Base-by-base conservation (phyloP, 2,888 invertebrate genomes). In the Drosophila demipolita region DNA sequence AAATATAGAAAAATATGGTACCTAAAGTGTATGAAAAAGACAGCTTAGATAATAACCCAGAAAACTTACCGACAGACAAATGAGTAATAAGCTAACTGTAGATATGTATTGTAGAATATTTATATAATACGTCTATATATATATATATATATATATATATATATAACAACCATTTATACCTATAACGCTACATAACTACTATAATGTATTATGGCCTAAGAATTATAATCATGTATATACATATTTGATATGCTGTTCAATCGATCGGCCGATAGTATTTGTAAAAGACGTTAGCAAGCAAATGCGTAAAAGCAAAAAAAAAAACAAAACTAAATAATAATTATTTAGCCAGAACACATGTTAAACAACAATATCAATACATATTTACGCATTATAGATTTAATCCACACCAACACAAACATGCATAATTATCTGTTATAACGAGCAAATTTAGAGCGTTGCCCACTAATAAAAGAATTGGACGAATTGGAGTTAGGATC, bases 41-140 rank as follows among this genome's bases (percentile, higher is more conserved):
- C 66, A 75, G 45, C 60, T 71, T 78, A 76, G 76, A 75, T 68
- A 70, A 66, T 66, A 73, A 80, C 53, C 76, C 65, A 66, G 62
- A 64, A 59, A 54, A 61, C 45, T 59, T 15, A 60, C 11, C 40
- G 29, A 17, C 35, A 59, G 32, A 53, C 52, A 70, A 57, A 66
- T 35, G 40, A 76, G 52, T 68, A 83, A 68, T 72, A 58, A 64
- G 49, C 81, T 83, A 86, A 82, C 57, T 85, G 89, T 86, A 86
- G 89, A 86, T 86, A 86, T 87, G 75, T 86, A 88, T 73, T 86
- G 86, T 84, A 84, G 84, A 71, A 80, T 74, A 80, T 77, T 74
- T 73, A 75, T 70, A 68, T 63, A 53, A 71, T 77, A 75, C 49
- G 62, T 66, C 54, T 66, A 69, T 53, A 40, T 42, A 50, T 12